These are phyloP conservation scores for Ormyrus labotus DNA, from an alignment of 2,888 invertebrate species.

Conservation along the genomic window DNA sequence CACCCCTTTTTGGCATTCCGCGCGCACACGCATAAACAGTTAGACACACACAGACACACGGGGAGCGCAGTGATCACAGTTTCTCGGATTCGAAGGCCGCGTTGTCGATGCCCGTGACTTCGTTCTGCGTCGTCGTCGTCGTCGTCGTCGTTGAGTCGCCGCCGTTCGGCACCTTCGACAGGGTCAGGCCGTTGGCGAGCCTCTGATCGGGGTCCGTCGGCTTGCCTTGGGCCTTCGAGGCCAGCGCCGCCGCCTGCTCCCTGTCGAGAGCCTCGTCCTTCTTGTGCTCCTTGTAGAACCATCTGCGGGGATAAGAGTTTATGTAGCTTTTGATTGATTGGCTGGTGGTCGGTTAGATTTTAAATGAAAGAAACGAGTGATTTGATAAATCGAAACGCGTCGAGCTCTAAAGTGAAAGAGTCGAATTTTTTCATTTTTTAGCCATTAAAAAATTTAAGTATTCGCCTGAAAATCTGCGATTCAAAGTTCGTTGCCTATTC, in stretches of 20 bases:
- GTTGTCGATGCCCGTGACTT: slow-evolving; percentile 76
- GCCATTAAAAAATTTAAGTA: too few species aligned
- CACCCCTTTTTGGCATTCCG: slow-evolving; percentile 38
- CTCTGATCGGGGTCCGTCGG: slow-evolving; percentile 62
- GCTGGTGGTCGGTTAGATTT: too few species aligned
- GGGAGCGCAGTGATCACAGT: slow-evolving; percentile 48
- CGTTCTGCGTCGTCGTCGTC: slow-evolving; percentile 70
- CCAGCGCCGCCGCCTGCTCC: slow-evolving; percentile 59
- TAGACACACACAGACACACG: too few species aligned
- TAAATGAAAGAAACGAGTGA: too few species aligned
- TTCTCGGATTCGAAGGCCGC: slow-evolving; percentile 74
- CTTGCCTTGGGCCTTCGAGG: slow-evolving; percentile 66
- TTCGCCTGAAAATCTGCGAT: too few species aligned
- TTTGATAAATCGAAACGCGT: too few species aligned
- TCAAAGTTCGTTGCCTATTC: too few species aligned
- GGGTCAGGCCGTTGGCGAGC: slow-evolving; percentile 64
- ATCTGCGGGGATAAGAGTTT: slow-evolving; percentile 75
- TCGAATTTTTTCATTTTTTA: too few species aligned
- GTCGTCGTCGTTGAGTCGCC: slow-evolving; percentile 56
- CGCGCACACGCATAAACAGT: background rate
- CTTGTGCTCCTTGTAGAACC: slow-evolving; percentile 83
- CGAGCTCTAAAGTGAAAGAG: too few species aligned
- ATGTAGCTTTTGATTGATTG: too few species aligned
- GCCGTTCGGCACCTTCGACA: slow-evolving; percentile 72
- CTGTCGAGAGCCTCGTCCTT: slow-evolving; percentile 75